Evolutionary conservation across 2,797 vertebrate species (phyloP), one percentile per base, ranked within the genome.

Genomic region (Orientallactaga sibirica): DNA sequence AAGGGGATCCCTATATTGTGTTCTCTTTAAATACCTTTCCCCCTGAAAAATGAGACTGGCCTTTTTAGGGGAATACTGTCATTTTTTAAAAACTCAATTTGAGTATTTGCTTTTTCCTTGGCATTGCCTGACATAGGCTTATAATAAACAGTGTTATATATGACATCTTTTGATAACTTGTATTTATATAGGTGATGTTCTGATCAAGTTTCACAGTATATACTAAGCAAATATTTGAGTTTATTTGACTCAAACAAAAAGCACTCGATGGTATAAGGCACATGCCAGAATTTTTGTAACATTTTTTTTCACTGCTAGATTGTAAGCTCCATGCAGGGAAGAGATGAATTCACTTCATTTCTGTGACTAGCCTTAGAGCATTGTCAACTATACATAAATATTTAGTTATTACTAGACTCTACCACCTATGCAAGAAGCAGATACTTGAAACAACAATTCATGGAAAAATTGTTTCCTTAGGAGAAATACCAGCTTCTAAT

Each of bases 1-100:
- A 96, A 97, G 68, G 92, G 96, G 88, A 94, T 90, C 61, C 55
- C 58, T 92, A 43, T 5, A 80, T 90, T 91, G 84, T 92, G 82
- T 95, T 92, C 74, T 70, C 70, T 92, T 93, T 80, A 74, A 88
- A 94, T 52, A 92, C 64, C 62, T 74, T 52, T 88, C 68, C 27
- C 25, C 77, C 71, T 62, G 33, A 90, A 90, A 90, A 86, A 93
- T 83, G 12, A 85, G 68, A 83, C 14, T 75, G 29, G 68, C 10
- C 43, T 88, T 78, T 81, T 84, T 81, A 41, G 24, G 52, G n/a
- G 55, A 22, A 43, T 77, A 81, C 41, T 86, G 8, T 76, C 43
- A 78, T 86, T 89, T 55, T 94, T 70, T 87, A 96, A 85, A 85
- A 92, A 81, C 8, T 64, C 92, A 10, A 81, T 76, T 94, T 89